Evolutionary conservation across 2,113 vertebrate species (phyloP).

Genomic region (Microtus montanus): DNA sequence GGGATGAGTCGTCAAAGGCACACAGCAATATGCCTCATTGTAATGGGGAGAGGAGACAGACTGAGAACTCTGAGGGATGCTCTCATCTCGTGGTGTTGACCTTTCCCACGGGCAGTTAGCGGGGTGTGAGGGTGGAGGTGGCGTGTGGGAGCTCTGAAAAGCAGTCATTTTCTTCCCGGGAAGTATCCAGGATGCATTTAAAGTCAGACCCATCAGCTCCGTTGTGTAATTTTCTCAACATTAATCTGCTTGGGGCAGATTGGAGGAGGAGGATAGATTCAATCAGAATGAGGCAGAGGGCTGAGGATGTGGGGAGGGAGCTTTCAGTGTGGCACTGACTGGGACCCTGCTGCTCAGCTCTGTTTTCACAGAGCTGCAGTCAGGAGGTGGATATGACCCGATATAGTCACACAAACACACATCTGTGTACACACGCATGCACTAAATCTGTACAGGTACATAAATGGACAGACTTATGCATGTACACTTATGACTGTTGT

Average conservation of each 20-base stretch:
- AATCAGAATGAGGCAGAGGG: neutral
- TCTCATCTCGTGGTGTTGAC: neutral
- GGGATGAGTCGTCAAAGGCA: neutral
- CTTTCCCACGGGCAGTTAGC: neutral
- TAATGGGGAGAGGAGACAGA: conserved; percentile 9
- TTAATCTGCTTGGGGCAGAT: conserved; percentile 9
- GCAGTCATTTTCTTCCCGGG: conserved; percentile 38
- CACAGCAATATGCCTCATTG: neutral
- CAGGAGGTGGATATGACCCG: neutral
- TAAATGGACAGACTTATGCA: neutral
- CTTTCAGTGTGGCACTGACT: neutral
- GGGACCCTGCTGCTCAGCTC: neutral
- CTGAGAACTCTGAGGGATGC: neutral
- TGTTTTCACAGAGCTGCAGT: neutral
- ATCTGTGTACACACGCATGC: neutral
- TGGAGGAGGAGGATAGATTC: conserved; percentile 1
- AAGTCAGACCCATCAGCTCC: conserved; percentile 26
- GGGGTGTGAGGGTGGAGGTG: neutral
- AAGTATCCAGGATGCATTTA: conserved; percentile 34
- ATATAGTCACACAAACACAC: neutral
- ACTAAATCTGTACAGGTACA: neutral
- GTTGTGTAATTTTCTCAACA: conserved; percentile 46
- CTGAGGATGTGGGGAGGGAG: neutral
- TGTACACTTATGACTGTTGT: neutral
- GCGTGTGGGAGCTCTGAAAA: conserved; percentile 1